phyloP scores from a whole-genome alignment of 92 coral and sea anemone species.

The Heliopora coerulea region DNA sequence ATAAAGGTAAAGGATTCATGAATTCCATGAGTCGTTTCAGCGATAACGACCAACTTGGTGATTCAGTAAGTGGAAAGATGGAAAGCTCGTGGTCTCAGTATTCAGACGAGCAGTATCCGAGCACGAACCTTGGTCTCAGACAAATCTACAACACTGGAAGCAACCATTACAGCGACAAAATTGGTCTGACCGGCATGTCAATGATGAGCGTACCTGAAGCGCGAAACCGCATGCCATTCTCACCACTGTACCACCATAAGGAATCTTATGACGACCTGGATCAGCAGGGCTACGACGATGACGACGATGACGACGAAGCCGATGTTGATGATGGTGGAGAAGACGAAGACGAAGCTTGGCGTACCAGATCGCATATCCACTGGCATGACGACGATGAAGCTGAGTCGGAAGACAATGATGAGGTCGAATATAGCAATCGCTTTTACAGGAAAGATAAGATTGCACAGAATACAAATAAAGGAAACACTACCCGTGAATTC shows the following conservation, averaged over 20 bases:
- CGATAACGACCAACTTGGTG: constrained; percentile 2
- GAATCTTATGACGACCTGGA: constrained; percentile 12
- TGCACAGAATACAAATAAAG: constrained; percentile 24
- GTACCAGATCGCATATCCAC: constrained; percentile 32
- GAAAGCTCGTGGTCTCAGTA: background rate
- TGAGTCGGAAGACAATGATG: constrained; percentile 16
- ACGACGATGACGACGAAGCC: constrained; percentile 13
- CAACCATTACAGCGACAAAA: background rate
- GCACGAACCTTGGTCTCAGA: constrained; percentile 1
- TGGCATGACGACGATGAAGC: constrained; percentile 14
- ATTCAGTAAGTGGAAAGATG: background rate
- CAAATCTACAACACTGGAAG: constrained; percentile 29
- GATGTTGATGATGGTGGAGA: constrained; percentile 28
- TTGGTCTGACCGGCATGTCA: background rate
- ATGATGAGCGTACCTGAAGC: constrained; percentile 14
- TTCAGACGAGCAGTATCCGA: background rate
- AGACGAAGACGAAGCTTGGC: constrained; percentile 8
- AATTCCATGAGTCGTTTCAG: constrained; percentile 1
- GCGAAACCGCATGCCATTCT: constrained; percentile 24
- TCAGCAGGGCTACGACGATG: background rate
- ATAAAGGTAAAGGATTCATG: constrained; percentile 11
- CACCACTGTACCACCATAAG: background rate
- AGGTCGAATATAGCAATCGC: constrained; percentile 6
- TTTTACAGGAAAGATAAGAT: constrained; percentile 36
- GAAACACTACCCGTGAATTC: background rate